Evolutionary conservation across 2,888 invertebrate genomes (phyloP), one percentile per base, ranked within the genome.

Genomic region (Tetanocera ferruginea): DNA sequence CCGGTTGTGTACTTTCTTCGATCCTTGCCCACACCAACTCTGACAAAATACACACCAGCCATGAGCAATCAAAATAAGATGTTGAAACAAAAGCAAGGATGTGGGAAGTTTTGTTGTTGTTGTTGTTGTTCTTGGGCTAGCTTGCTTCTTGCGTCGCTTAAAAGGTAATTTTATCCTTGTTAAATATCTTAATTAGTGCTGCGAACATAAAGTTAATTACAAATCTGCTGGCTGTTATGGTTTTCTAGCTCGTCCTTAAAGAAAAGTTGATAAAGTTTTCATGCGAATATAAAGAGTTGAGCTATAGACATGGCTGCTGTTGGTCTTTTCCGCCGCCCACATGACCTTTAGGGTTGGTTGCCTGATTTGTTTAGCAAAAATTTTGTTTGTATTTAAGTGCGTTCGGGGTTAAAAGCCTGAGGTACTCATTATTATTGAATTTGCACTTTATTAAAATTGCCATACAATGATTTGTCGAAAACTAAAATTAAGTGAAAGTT

Each of bases 141-240:
- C 52, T 76, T 62, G 34, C 78, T 78, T 73, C 62, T 11, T 37
- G 34, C 66, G 71, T 57, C 62, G 71, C 60, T 62, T 76, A 69
- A 73, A 80, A 78, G 75, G 83, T 81, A 81, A 83, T 81, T 79
- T 79, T 77, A 83, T 83, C 79, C 80, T 78, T 81, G 82, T 79
- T 81, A 81, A 81, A 83, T 80, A 74, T 80, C 81, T 81, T 83
- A 82, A 83, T 83, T 83, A 83, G 82, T 81, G 76, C 77, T 80
- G 73, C 76, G 76, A 78, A 83, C 77, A 81, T 79, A 82, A 82
- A 82, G 82, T 83, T 83, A 83, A 83, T 83, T 83, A 82, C 80
- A 78, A 77, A 81, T 79, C 83, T 81, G 80, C 81, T 80, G 76
- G 77, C 80, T 67, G 62, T 80, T 79, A 79, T 79, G 79, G 79